Evolutionary conservation across 2,113 vertebrate genomes (phyloP).

Genomic region (Arizona elegans): DNA sequence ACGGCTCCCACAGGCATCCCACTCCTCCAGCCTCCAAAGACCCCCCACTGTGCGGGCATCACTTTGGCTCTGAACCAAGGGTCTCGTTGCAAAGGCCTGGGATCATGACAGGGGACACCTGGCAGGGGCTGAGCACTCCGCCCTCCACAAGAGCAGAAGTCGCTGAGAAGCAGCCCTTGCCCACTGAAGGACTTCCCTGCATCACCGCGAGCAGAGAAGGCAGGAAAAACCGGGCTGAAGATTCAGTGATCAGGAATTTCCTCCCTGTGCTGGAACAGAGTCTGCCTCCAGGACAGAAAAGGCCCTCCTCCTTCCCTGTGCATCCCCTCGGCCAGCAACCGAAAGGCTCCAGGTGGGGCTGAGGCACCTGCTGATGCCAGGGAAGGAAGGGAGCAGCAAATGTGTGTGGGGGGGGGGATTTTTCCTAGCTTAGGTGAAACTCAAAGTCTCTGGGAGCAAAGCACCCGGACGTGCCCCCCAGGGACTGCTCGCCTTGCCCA

Average conservation of each 20-base stretch:
- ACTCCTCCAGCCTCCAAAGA: neutral
- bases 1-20: neutral
- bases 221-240: too few species aligned
- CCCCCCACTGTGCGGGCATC: neutral
- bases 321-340: neutral
- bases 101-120: neutral
- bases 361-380: neutral
- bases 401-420: too few species aligned
- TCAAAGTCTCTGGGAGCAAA: neutral
- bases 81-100: neutral
- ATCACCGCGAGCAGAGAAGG: neutral
- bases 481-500: constrained; percentile 15
- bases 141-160: neutral
- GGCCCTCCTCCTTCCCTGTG: neutral
- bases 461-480: neutral
- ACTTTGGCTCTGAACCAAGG: neutral
- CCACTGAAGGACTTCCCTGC: neutral
- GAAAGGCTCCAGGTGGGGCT: neutral
- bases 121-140: neutral
- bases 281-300: neutral
- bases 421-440: neutral
- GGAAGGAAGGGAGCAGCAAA: neutral
- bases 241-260: neutral
- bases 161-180: neutral
- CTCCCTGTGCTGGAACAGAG: neutral